Conservation (phyloP, 1,140 invertebrate genomes). For the Pantala flavescens region DNA sequence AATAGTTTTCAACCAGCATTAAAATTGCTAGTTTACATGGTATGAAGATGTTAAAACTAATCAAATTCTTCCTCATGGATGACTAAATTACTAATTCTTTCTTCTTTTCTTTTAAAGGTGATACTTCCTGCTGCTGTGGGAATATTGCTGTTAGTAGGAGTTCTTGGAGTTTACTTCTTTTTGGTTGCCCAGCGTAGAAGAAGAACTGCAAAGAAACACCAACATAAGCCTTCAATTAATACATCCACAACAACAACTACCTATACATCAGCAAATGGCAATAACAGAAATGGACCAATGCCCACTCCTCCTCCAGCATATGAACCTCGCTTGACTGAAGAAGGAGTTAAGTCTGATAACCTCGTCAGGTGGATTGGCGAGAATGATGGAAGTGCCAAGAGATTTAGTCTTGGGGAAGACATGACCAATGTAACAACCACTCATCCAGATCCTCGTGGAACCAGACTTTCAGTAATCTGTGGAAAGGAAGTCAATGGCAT, state of each 20-base stretch:
- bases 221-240: conserved; percentile 26
- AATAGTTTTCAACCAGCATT: too few species aligned
- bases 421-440: conserved; percentile 14
- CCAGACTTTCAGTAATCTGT: neutral
- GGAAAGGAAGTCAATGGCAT: neutral
- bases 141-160: conserved; percentile 32
- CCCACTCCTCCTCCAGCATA: conserved; percentile 27
- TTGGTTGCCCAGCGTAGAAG: conserved; percentile 33
- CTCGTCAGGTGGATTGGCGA: conserved; percentile 26
- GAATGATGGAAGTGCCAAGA: conserved; percentile 33
- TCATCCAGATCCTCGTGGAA: neutral
- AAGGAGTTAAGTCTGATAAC: conserved; percentile 37
- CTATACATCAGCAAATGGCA: conserved; percentile 27
- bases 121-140: conserved; percentile 34
- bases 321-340: conserved; percentile 30
- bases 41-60: too few species aligned
- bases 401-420: conserved; percentile 22
- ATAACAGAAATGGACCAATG: conserved; percentile 22
- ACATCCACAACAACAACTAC: conserved; percentile 28
- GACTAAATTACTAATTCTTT: neutral
- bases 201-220: conserved; percentile 23
- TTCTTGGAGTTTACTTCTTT: conserved; percentile 37
- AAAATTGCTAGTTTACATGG: too few species aligned
- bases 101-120: conserved; percentile 26
- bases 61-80: too few species aligned